phyloP scores from a whole-genome alignment of 2,797 vertebrate genomes.

The Meriones psammophilus region DNA sequence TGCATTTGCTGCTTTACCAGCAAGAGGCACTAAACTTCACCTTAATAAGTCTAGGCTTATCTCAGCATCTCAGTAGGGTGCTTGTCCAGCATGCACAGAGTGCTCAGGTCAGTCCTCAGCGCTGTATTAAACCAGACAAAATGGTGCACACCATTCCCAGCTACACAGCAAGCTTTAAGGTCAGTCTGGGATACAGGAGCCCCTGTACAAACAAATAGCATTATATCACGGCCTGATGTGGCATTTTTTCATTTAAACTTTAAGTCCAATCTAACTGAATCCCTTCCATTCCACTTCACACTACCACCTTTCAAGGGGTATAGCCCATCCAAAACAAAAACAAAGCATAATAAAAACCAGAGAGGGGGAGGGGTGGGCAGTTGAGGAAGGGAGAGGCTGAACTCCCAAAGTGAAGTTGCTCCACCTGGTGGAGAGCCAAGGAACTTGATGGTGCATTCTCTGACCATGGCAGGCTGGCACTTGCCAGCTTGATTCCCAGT shows the following conservation, averaged over 20 bases:
- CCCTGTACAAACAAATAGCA: background rate
- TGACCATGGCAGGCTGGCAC: rapidly evolving
- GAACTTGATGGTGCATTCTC: background rate
- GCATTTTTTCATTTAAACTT: background rate
- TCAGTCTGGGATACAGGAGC: background rate
- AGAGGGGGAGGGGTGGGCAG: no score
- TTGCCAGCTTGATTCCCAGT: no score
- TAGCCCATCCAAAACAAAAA: background rate
- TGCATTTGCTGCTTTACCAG: background rate
- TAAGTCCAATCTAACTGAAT: background rate
- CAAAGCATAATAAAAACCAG: no score
- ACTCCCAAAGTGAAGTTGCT: background rate
- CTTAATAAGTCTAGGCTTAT: background rate
- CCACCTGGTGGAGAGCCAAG: conserved; percentile 60
- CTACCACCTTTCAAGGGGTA: background rate
- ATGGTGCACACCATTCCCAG: background rate
- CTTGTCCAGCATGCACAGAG: background rate
- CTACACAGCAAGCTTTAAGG: background rate
- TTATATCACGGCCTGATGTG: background rate
- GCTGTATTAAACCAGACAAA: background rate
- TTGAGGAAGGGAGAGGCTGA: background rate
- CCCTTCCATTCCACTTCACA: background rate
- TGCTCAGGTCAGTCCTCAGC: background rate
- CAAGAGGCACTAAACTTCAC: background rate
- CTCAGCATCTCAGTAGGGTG: background rate